Conservation (phyloP, 2,113 vertebrate species). For the human region GRCh38 chr14:44909001-44909500, state of each 20-base stretch:
- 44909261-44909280: neutral
- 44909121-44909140: neutral
- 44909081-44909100: neutral
- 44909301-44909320: neutral
- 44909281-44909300: neutral
- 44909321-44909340: neutral
- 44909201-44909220: neutral
- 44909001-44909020: constrained; percentile 1
- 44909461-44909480: too few species aligned
- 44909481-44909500: too few species aligned
- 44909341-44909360: neutral
- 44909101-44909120: neutral
- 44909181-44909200: neutral
- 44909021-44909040: neutral
- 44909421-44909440: neutral
- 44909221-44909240: neutral
- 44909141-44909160: neutral
- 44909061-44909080: neutral
- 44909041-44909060: neutral
- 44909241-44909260: neutral
- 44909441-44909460: neutral
- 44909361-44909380: neutral
- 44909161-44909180: neutral
- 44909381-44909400: neutral
- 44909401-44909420: neutral